Percentiles rank a stretch among this genome's conserved stretches.
These are phyloP conservation scores for Guaruba guarouba DNA, from an alignment of 2,113 vertebrate species.

Conservation along the genomic window DNA sequence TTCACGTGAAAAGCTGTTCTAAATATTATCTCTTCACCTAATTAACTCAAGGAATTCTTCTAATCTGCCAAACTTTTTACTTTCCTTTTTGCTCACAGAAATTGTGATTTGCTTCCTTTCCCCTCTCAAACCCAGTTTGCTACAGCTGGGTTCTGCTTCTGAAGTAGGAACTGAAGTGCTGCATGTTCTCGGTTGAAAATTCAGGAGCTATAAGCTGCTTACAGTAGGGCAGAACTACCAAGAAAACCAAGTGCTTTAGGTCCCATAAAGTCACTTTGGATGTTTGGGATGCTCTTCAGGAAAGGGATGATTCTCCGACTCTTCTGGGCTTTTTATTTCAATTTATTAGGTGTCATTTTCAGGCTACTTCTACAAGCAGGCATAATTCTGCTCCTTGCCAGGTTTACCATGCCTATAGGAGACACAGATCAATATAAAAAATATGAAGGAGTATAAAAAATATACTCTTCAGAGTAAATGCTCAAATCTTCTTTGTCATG, in stretches of 20 bases:
- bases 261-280: background rate
- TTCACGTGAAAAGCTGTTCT: background rate
- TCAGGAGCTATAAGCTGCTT: background rate
- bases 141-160: background rate
- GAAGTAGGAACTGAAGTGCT: background rate
- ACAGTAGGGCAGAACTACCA: background rate
- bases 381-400: background rate
- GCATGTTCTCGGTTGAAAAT: rapidly evolving
- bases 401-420: background rate
- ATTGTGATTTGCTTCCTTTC: background rate
- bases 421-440: background rate
- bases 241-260: background rate
- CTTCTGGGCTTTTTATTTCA: background rate
- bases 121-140: background rate
- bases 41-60: background rate
- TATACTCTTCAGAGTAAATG: background rate
- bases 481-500: background rate
- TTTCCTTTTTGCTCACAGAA: background rate
- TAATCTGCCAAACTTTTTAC: background rate
- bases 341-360: background rate
- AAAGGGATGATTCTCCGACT: background rate
- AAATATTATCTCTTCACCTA: background rate
- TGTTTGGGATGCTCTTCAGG: background rate
- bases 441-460: background rate
- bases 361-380: background rate